These are phyloP conservation scores for Percina caprodes DNA, from an alignment of 2,113 vertebrate species.

Conservation along the genomic window DNA sequence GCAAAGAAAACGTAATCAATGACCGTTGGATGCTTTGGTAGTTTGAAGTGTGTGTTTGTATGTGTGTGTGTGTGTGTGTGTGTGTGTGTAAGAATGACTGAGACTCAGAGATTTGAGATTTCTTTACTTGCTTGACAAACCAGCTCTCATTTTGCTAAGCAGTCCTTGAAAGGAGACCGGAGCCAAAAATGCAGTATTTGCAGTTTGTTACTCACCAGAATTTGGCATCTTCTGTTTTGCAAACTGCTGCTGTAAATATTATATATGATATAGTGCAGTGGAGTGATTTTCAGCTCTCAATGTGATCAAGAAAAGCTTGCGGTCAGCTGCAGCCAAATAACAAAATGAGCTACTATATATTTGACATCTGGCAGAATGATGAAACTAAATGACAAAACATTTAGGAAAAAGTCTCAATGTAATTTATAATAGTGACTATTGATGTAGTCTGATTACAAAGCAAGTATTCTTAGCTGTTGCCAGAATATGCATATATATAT, in stretches of 20 bases:
- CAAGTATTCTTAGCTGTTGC: constrained; percentile 43
- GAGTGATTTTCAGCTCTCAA: constrained; percentile 34
- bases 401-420: constrained; percentile 23
- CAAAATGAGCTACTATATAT: constrained; percentile 2
- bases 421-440: constrained; percentile 33
- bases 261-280: constrained; percentile 10
- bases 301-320: constrained; percentile 38
- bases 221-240: constrained; percentile 60
- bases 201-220: constrained; percentile 59
- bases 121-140: constrained; percentile 63
- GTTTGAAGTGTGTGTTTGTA: constrained; percentile 26
- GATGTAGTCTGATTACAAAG: constrained; percentile 49
- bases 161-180: constrained; percentile 54
- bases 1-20: constrained; percentile 86
- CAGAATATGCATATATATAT: constrained; percentile 36
- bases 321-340: constrained; percentile 29
- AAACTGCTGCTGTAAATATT: constrained; percentile 29
- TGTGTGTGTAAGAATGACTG: constrained; percentile 1
- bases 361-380: constrained; percentile 20
- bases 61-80: not conserved
- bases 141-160: constrained; percentile 60
- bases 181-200: constrained; percentile 31
- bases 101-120: constrained; percentile 35
- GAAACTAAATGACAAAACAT: constrained; percentile 26
- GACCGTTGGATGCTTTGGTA: constrained; percentile 73